Evolutionary conservation across 30 jellyfish, hydroid and myxozoan species (phyloP).

Genomic region (Hydractinia echinata): DNA sequence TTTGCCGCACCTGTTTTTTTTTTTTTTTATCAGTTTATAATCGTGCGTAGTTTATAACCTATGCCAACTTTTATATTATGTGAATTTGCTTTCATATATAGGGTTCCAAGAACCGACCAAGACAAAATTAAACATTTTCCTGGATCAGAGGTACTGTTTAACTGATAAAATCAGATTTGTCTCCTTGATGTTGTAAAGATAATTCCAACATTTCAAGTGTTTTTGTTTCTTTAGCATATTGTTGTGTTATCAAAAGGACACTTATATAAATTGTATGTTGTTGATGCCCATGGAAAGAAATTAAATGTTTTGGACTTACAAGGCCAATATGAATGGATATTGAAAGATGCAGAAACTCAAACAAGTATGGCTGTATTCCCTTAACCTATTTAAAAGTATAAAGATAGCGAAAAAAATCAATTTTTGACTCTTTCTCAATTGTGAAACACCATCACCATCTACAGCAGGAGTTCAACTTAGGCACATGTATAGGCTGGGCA

Average conservation of each 20-base stretch:
- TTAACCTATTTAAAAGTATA: no score
- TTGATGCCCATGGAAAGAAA: conserved; percentile 82
- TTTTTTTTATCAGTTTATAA: background rate
- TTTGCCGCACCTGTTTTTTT: background rate
- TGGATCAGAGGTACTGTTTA: conserved; percentile 62
- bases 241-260: conserved; percentile 73
- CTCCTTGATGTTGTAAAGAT: background rate
- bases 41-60: no score
- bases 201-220: background rate
- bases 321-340: conserved; percentile 80
- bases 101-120: conserved; percentile 76
- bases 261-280: conserved; percentile 68
- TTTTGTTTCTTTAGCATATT: conserved; percentile 51
- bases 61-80: no score
- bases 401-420: no score
- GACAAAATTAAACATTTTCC: conserved; percentile 49
- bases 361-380: conserved; percentile 24
- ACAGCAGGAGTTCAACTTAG: no score
- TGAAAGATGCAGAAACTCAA: conserved; percentile 71
- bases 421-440: no score
- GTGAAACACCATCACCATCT: no score
- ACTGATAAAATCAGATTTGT: background rate
- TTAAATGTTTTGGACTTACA: conserved; percentile 72
- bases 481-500: no score
- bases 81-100: background rate